A percentile compares a stretch with the other conserved stretches of the same genome.
Conservation (phyloP, 2,888 invertebrate genomes). For the Papilio elwesi region DNA sequence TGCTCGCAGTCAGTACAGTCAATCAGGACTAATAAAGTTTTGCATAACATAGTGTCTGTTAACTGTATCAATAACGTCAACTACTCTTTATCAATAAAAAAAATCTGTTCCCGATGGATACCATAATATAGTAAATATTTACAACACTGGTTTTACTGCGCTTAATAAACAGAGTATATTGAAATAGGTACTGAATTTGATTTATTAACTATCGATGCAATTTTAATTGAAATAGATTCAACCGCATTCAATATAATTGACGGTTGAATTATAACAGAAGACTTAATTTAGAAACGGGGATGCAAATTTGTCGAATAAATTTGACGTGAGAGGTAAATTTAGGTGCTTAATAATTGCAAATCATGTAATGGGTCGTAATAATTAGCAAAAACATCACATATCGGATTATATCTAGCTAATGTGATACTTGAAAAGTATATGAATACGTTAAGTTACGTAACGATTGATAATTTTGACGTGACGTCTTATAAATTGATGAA, state of each 20-base stretch:
- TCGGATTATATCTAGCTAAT: not conserved
- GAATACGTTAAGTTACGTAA: not conserved
- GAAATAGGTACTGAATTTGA: no score
- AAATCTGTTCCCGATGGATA: no score
- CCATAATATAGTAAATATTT: no score
- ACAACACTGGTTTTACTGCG: no score
- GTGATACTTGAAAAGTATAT: not conserved
- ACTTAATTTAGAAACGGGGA: not conserved
- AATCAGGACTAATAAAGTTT: no score
- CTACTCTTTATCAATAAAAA: no score
- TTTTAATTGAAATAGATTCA: not conserved
- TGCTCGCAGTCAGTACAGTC: no score
- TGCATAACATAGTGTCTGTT: no score
- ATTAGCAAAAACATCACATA: slow-evolving; percentile 15
- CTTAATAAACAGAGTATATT: no score
- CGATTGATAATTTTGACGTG: not conserved
- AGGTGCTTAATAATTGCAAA: not conserved
- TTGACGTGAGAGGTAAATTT: slow-evolving; percentile 19
- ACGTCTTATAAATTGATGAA: no score
- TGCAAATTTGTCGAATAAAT: slow-evolving; percentile 18
- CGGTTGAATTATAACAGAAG: slow-evolving; percentile 14
- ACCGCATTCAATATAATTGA: slow-evolving; percentile 7
- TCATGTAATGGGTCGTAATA: slow-evolving; percentile 14
- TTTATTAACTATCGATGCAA: no score
- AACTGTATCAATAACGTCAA: no score